A percentile compares a stretch with the other conserved stretches of the same genome.
phyloP scores from a whole-genome alignment of 2,113 vertebrate species.

The Philantomba maxwellii region DNA sequence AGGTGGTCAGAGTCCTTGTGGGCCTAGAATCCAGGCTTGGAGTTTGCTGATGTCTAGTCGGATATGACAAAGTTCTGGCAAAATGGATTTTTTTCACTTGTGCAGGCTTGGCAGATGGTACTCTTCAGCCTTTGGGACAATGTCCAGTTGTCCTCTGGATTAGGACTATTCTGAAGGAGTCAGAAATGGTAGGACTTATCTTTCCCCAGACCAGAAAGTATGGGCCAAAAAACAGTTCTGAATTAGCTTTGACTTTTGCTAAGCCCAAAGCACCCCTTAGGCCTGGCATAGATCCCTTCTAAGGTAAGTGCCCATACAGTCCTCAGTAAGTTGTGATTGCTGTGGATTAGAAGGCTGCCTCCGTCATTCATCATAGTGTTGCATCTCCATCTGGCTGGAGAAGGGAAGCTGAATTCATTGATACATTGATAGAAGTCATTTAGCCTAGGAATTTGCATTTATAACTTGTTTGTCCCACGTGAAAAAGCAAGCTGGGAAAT shows the following conservation, averaged over 20 bases:
- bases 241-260: neutral
- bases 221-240: neutral
- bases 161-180: neutral
- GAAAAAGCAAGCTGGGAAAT: neutral
- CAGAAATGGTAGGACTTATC: neutral
- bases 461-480: neutral
- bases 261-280: neutral
- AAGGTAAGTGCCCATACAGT: rapidly evolving
- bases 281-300: neutral
- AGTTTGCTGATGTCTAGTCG: neutral
- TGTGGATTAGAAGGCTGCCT: neutral
- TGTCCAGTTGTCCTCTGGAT: neutral
- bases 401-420: neutral
- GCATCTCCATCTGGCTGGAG: neutral
- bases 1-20: neutral
- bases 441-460: neutral
- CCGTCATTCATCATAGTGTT: rapidly evolving
- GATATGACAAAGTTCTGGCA: neutral
- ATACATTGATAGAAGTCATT: neutral
- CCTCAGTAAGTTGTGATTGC: rapidly evolving
- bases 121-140: neutral
- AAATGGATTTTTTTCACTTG: neutral
- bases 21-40: neutral
- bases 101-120: neutral
- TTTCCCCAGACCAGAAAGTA: neutral